phyloP scores from a whole-genome alignment of 1,140 invertebrate species.

The Drosophila subobscura region DNA sequence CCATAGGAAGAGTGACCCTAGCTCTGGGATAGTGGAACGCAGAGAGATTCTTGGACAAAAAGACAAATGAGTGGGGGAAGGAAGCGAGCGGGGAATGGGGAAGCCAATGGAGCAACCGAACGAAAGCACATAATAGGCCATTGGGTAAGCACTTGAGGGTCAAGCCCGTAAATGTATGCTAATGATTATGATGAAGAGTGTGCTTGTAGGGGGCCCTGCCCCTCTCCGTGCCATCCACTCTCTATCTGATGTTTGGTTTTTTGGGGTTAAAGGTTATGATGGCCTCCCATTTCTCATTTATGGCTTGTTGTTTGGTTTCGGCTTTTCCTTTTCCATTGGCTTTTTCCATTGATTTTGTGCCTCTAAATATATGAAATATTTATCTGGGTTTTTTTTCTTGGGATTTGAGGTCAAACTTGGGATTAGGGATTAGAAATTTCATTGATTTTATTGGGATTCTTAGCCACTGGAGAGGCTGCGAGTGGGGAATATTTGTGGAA shows the following conservation, averaged over 20 bases:
- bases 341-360: slow-evolving; percentile 47
- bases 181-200: slow-evolving; percentile 67
- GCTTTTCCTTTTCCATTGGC: slow-evolving; percentile 2
- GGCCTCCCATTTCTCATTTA: slow-evolving; percentile 47
- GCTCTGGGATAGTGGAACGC: too few species aligned
- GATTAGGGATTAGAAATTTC: too few species aligned
- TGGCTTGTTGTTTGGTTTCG: slow-evolving; percentile 34
- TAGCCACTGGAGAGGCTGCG: too few species aligned
- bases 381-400: not conserved
- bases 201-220: slow-evolving; percentile 11
- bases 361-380: too few species aligned
- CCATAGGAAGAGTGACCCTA: slow-evolving; percentile 12
- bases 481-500: too few species aligned
- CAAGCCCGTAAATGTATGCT: slow-evolving; percentile 67
- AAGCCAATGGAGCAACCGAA: slow-evolving; percentile 66
- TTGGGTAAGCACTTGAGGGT: slow-evolving; percentile 70
- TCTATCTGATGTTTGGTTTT: slow-evolving; percentile 18
- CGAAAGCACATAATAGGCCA: slow-evolving; percentile 71
- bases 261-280: slow-evolving; percentile 36
- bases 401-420: slow-evolving; percentile 14
- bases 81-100: not conserved
- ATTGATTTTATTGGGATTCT: too few species aligned
- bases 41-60: slow-evolving; percentile 23
- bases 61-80: slow-evolving; percentile 39
- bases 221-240: slow-evolving; percentile 6